Evolutionary conservation across 2,113 vertebrate genomes (phyloP).

Genomic region (Amphiprion ocellaris): DNA sequence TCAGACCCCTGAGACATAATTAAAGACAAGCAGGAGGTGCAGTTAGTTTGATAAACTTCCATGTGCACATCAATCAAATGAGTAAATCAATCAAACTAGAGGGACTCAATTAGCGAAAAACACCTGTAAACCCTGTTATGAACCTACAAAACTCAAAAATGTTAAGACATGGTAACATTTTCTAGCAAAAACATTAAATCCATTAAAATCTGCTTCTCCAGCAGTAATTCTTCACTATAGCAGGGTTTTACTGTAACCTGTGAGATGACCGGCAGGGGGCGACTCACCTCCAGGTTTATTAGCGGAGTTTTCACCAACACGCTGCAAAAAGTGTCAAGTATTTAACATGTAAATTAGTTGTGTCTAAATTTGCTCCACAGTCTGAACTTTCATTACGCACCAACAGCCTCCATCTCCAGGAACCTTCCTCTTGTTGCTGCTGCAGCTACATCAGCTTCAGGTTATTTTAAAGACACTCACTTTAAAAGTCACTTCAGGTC

Average conservation of each 20-base stretch:
- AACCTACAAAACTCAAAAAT: no score
- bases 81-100: no score
- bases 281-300: slow-evolving; percentile 11
- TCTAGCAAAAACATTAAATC: no score
- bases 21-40: no score
- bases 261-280: slow-evolving; percentile 57
- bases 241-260: neutral
- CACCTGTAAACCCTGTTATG: no score
- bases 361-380: neutral
- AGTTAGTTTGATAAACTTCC: no score
- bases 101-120: no score
- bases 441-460: neutral
- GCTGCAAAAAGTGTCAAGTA: slow-evolving; percentile 48
- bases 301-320: neutral
- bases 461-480: neutral
- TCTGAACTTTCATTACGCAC: neutral
- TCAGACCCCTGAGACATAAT: no score
- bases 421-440: no score
- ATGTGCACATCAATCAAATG: no score
- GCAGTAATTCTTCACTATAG: neutral
- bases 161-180: no score
- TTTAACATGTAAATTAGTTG: neutral
- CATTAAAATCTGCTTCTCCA: no score
- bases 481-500: neutral
- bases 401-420: neutral